Base-by-base conservation (phyloP, 2,888 invertebrate species). In the Strigamia transsilvanica region DNA sequence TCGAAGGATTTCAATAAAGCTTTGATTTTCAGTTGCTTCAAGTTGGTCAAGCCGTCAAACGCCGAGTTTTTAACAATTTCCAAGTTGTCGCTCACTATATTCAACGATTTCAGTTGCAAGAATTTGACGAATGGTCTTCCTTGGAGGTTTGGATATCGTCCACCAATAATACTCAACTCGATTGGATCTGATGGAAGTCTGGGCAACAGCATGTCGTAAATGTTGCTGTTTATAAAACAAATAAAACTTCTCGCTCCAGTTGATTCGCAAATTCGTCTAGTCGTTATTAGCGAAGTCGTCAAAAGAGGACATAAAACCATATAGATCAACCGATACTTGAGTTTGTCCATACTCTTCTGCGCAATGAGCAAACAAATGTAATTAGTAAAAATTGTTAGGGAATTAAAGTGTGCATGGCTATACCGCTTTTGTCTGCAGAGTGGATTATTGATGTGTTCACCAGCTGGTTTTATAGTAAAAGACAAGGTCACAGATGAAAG, bases 391-490 rank as follows among this genome's bases (percentile, higher is more conserved):
- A 13, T 15, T 15, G 18, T 61, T 1, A n/a, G 18, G 27, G 27
- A 27, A 27, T 27, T 27, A 3, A 27, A 27, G 3, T 27, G 12
- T 23, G 0, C 2, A 66, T 23, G 12, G 46, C 15, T 46, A 27
- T 46, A 46, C 46, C 46, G 4, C 46, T 46, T 3, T 46, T 15
- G 4, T 46, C 9, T 46, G 46, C 13, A 5, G n/a, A 46, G 46
- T 46, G 46, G 15, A 3, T 46, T n/a, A 15, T 13, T 42, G 9
- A 12, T 46, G 46, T 46, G 12, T 46, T 46, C n/a, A n/a, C 13
- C 21, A 66, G 23, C 12, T 66, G 21, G 61, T 23, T 66, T 66
- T 66, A 66, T 66, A 66, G 61, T 66, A 23, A 66, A 66, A 66
- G 21, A 23, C n/a, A 66, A 66, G 61, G 61, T 9, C 61, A 66